Base-by-base conservation (phyloP, 1,140 invertebrate species). In the Zelostemma sp. region DNA sequence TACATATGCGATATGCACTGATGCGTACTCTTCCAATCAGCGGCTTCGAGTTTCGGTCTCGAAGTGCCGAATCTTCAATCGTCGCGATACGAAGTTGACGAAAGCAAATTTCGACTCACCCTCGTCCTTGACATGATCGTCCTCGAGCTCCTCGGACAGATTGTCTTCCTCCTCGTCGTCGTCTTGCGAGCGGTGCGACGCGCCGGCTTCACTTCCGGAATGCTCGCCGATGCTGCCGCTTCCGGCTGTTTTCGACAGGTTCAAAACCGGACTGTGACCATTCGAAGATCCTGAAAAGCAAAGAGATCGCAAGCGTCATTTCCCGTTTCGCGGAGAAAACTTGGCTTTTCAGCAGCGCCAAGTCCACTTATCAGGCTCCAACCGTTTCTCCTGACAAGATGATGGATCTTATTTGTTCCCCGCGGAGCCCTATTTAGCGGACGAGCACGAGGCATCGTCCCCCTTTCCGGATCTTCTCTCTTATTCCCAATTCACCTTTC, bases 231-330 rank as follows among this genome's bases (percentile, higher is more conserved):
- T 91, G 77, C 88, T 92, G 77, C 86, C 89, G 80, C 85, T 90
- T 79, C 85, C 89, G 47, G 93, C 93, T 21, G 92, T 93, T 85
- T 96, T 96, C 2, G 94, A 96, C 14, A 96, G 86, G 83, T 96
- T 96, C 63, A 96, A 83, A 33, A 96, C 94, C 38, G 94, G 95
- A 90, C 94, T 96, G 85, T 95, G 93, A 18, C 93, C 93, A 76
- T 92, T 93, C 41, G 93, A 92, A 38, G 93, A 95, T 66, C 93
- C 94, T 94, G 78, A 11, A 77, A 72, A 80, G 61, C 17, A 57
- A 57, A 4, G 3, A 25, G 21, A 25, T 21, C 55, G 43, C 47
- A 64, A 68, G 54, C 46, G 62, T 53, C 11, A 49, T 56, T 64
- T 63, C 59, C 60, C 56, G 62, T 73, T 68, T 54, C 50, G 49